These are phyloP conservation scores for Gallinago nigripennis DNA, from an alignment of 2,797 vertebrate genomes.

Conservation along the genomic window DNA sequence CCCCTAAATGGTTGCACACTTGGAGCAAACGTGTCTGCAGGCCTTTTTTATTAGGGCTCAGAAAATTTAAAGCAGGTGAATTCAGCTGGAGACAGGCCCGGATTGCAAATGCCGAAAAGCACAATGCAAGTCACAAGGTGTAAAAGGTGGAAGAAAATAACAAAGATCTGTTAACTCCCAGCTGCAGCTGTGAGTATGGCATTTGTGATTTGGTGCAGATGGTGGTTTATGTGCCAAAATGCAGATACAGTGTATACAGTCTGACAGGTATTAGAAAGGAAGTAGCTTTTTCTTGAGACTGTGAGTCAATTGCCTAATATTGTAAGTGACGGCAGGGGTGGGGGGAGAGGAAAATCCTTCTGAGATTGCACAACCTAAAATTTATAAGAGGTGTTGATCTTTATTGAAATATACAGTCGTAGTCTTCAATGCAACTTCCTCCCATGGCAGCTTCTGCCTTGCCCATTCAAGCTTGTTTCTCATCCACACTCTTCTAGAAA, in stretches of 20 bases:
- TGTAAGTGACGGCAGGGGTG: background rate
- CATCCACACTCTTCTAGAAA: background rate
- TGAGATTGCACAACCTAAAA: background rate
- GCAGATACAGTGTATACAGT: background rate
- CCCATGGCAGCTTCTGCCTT: background rate
- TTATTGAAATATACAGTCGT: background rate
- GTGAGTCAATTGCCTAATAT: background rate
- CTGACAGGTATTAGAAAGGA: background rate
- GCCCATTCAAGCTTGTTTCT: background rate
- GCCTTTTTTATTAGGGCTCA: constrained; percentile 58
- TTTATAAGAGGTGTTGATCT: background rate
- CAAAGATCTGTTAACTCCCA: constrained; percentile 50
- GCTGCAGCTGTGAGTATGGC: constrained; percentile 1
- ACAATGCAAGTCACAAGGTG: constrained; percentile 49
- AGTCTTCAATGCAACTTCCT: background rate
- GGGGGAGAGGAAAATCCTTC: background rate
- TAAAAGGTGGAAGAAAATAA: constrained; percentile 62
- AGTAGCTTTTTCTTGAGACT: background rate
- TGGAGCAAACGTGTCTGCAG: constrained; percentile 71
- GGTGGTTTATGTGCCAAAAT: constrained; percentile 18
- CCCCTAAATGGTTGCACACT: constrained; percentile 66
- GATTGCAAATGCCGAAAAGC: background rate
- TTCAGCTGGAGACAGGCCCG: constrained; percentile 47
- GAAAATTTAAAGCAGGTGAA: constrained; percentile 69
- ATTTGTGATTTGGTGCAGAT: constrained; percentile 31